Conservation (phyloP, 2,888 invertebrate species). For the Torymus aiolomorphi region DNA sequence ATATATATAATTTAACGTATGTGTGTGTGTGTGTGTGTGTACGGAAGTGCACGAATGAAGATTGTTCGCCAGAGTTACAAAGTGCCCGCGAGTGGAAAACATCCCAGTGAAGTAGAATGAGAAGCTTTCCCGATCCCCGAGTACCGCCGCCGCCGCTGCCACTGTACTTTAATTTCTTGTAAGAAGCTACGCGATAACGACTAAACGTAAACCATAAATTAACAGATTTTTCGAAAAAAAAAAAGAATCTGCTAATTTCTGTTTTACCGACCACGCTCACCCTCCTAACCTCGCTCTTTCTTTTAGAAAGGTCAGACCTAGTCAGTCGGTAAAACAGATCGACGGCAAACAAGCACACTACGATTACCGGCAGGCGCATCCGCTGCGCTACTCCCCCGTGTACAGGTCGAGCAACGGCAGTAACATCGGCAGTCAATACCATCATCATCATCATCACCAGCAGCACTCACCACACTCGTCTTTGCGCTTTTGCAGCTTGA, state of each 20-base stretch:
- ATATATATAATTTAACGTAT: not conserved
- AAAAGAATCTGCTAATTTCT: too few species aligned
- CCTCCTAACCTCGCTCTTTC: too few species aligned
- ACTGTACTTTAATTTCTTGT: conserved; percentile 48
- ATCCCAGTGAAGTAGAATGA: conserved; percentile 33
- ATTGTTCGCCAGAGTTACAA: not conserved
- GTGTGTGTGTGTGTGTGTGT: not conserved
- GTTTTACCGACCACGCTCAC: too few species aligned
- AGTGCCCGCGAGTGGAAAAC: conserved; percentile 1
- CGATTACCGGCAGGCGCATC: not conserved
- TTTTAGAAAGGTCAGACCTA: not conserved
- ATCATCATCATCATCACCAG: too few species aligned
- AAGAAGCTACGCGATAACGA: conserved; percentile 11
- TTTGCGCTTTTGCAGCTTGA: conserved; percentile 64
- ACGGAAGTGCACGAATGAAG: too few species aligned
- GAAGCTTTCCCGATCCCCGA: conserved; percentile 56
- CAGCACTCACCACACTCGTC: too few species aligned
- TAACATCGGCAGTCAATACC: not conserved
- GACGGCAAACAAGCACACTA: not conserved
- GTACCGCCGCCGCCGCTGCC: conserved; percentile 55
- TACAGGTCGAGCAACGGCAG: too few species aligned
- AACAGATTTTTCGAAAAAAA: too few species aligned
- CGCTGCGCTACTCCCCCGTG: not conserved
- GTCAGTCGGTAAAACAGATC: conserved; percentile 18
- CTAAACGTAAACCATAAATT: too few species aligned